Evolutionary conservation across 1,140 invertebrate genomes (phyloP).

Genomic region (Akabosia matsudoensis): DNA sequence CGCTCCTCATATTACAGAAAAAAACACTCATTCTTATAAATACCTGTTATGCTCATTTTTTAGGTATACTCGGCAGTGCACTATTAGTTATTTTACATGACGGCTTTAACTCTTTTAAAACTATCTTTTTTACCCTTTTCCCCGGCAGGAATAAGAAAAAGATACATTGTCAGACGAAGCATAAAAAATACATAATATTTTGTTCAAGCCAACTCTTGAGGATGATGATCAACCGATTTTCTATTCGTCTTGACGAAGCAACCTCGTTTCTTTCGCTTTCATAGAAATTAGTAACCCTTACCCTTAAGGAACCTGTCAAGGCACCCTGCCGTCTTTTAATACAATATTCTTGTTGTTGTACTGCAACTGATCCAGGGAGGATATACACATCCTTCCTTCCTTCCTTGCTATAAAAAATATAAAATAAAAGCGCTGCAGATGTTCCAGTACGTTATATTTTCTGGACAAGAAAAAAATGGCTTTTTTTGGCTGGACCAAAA

Average conservation of each 20-base stretch:
- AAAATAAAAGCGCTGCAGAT: too few species aligned
- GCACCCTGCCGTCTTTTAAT: neutral
- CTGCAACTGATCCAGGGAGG: neutral
- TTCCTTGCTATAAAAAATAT: slow-evolving; percentile 4
- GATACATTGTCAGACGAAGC: too few species aligned
- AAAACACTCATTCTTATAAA: too few species aligned
- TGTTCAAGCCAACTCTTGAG: neutral
- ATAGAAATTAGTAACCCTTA: slow-evolving; percentile 1
- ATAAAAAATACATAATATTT: neutral
- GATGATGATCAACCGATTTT: neutral
- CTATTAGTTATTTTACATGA: neutral
- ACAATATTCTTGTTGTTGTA: neutral
- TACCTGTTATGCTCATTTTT: too few species aligned
- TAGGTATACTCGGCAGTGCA: too few species aligned
- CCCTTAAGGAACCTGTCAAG: slow-evolving; percentile 20
- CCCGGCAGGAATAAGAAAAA: too few species aligned
- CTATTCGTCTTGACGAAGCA: neutral
- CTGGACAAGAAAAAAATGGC: too few species aligned
- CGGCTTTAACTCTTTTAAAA: neutral
- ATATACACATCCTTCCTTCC: slow-evolving; percentile 21
- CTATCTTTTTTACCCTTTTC: neutral
- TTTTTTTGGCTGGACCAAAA: neutral
- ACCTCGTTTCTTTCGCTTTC: neutral
- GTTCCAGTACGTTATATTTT: too few species aligned
- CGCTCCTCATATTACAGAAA: neutral